Evolutionary conservation across 2,113 vertebrate genomes (phyloP).

Genomic region (Piliocolobus tephrosceles): DNA sequence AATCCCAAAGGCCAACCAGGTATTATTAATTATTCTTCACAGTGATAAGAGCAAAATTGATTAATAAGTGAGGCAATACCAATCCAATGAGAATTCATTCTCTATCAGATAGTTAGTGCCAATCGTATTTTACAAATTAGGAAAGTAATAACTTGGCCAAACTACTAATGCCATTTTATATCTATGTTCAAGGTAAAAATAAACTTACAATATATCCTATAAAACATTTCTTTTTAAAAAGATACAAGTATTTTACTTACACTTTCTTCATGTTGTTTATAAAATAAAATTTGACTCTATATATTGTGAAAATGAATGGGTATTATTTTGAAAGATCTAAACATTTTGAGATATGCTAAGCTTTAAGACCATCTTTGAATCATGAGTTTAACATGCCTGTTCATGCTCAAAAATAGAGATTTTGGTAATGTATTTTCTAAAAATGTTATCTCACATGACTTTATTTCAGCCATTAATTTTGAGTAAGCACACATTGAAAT

Average conservation of each 20-base stretch:
- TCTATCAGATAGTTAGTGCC: neutral
- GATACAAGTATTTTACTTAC: neutral
- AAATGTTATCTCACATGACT: neutral
- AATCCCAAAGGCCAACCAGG: neutral
- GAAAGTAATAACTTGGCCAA: neutral
- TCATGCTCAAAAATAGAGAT: neutral
- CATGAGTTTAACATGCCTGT: neutral
- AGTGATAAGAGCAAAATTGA: neutral
- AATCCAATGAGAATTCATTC: neutral
- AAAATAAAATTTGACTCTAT: neutral
- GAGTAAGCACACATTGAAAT: neutral
- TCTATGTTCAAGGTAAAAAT: neutral
- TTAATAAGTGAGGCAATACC: neutral
- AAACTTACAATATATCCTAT: neutral
- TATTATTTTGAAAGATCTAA: neutral
- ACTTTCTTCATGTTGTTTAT: neutral
- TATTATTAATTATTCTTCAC: neutral
- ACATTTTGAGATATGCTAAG: neutral
- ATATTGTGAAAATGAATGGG: neutral
- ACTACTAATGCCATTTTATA: neutral
- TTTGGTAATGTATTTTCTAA: neutral
- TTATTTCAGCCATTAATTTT: neutral
- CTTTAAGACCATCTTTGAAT: neutral
- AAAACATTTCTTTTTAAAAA: neutral
- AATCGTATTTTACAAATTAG: neutral